These are phyloP conservation scores for Cassiopea xamachana DNA, from an alignment of 30 jellyfish, hydroid and myxozoan genomes.

Conservation along the genomic window DNA sequence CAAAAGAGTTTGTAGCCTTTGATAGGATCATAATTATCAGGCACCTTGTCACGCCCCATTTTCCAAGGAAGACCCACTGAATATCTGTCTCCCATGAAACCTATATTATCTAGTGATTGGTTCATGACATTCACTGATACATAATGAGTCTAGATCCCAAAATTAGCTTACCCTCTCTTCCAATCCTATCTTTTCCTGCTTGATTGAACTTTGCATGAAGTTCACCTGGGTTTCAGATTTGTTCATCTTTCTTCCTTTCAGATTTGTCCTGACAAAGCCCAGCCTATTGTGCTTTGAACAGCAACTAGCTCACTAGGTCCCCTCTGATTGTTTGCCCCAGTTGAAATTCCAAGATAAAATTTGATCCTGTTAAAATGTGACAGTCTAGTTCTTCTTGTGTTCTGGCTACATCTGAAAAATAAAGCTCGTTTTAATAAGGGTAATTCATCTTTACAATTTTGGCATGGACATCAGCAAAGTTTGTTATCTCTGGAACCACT, in stretches of 20 bases:
- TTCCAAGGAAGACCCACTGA: slow-evolving; percentile 27
- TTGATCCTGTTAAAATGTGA: neutral
- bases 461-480: neutral
- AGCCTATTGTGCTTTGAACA: slow-evolving; percentile 12
- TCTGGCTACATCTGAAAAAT: slow-evolving; percentile 8
- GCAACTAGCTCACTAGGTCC: slow-evolving; percentile 51
- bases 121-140: slow-evolving; percentile 14
- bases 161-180: neutral
- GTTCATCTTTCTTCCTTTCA: neutral
- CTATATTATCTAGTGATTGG: neutral
- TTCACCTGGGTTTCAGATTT: neutral
- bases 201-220: neutral
- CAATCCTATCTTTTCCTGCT: neutral
- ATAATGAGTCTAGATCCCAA: slow-evolving; percentile 13
- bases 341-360: neutral
- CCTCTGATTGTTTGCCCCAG: neutral
- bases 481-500: neutral
- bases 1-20: neutral
- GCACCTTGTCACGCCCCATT: neutral
- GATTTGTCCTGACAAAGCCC: slow-evolving; percentile 42
- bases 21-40: slow-evolving; percentile 11
- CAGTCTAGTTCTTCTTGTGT: neutral
- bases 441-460: neutral
- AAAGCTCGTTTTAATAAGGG: neutral
- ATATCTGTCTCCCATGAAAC: slow-evolving; percentile 11